Evolutionary conservation across 2,113 vertebrate genomes (phyloP).

Genomic region (Mustela lutreola): DNA sequence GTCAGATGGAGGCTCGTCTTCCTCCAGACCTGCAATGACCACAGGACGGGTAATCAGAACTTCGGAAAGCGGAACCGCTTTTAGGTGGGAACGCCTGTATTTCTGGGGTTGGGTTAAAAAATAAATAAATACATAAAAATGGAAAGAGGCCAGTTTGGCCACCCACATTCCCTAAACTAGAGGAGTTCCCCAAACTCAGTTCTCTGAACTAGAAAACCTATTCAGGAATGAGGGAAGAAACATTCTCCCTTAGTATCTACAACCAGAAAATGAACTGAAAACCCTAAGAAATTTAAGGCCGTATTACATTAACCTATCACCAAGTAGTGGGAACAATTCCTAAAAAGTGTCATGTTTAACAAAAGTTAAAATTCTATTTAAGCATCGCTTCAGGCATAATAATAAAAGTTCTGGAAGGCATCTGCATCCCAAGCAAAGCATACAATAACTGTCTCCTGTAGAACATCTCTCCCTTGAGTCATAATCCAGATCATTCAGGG

Average conservation of each 20-base stretch:
- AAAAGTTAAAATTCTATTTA: neutral
- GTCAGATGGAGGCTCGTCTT: neutral
- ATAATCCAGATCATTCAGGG: neutral
- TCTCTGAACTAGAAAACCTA: neutral
- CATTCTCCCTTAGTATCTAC: neutral
- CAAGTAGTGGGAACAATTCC: neutral
- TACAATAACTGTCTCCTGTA: neutral
- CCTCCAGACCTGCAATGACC: neutral
- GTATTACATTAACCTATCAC: neutral
- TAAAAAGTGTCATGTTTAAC: neutral
- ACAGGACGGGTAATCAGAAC: neutral
- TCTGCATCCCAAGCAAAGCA: neutral
- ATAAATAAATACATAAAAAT: neutral
- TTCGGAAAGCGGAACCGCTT: no score
- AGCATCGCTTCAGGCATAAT: neutral
- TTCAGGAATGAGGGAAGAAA: neutral
- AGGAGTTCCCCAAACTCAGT: neutral
- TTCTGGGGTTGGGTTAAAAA: neutral
- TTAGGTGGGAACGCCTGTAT: neutral
- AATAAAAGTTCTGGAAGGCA: neutral
- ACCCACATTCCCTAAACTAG: neutral
- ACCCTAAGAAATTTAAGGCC: neutral
- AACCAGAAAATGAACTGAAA: constrained; percentile 9
- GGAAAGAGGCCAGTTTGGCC: neutral
- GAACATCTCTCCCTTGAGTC: neutral